Evolutionary conservation across 2,113 vertebrate species (phyloP), one percentile per base, ranked within the genome.

Genomic region (Neogobius melanostomus): DNA sequence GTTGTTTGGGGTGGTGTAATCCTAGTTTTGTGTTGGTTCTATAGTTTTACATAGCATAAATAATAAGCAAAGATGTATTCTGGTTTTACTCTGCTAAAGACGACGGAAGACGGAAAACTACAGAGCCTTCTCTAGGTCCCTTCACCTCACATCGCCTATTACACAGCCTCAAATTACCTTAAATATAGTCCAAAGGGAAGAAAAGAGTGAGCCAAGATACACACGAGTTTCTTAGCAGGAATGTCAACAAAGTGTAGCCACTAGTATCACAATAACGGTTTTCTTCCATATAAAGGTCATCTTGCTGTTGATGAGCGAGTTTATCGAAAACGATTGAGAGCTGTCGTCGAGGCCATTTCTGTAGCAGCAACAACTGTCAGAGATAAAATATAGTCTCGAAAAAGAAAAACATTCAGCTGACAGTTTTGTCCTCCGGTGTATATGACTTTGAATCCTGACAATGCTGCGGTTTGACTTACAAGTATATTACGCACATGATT

Each of bases 241-340:
- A 74, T 74, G 68, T 80, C 69, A 90, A 85, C 82, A 87, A 65
- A 80, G 70, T 74, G 76, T 73, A 78, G 78, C 78, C 71, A 17
- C 71, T 82, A 66, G 66, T 68, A 59, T 74, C 82, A 80, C 80
- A 88, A 83, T 52, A 76, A 52, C 69, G 51, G 47, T 72, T 82
- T 51, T 72, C 46, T 79, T 83, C 75, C 28, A 36, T 52, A 46
- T 75, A 74, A 64, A 36, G 69, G 73, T 28, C 50, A 48, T 47
- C 15, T 14, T 66, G 68, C 48, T 64, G 70, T 83, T n/a, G 28
- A 8, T 43, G 56, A 66, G 69, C 74, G 57, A 50, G 62, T 74
- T 82, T 56, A 78, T 81, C 65, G 15, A 69, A 64, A 48, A 50
- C 76, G 71, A 84, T 82, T 54, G 83, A 70, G 42, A 67, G 43